Evolutionary conservation across 2,888 invertebrate genomes (phyloP).

Genomic region (Xanthia togata): DNA sequence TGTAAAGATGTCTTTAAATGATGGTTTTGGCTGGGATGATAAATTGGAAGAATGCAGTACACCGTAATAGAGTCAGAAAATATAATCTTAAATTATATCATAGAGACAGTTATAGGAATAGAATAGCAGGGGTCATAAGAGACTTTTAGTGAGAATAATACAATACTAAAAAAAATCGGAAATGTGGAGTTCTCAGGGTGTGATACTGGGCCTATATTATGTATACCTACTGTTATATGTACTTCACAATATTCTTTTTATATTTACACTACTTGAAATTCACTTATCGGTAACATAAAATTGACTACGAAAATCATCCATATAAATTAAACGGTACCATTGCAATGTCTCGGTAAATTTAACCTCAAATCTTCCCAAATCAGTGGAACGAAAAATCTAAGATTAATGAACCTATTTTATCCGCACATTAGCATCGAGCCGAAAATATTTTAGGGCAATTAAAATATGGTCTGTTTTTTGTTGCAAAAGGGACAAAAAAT

Average conservation of each 20-base stretch:
- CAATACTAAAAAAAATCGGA: too few species aligned
- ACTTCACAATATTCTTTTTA: too few species aligned
- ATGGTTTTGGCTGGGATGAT: too few species aligned
- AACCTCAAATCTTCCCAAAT: slow-evolving; percentile 5
- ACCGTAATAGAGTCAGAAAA: too few species aligned
- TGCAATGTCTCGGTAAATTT: slow-evolving; percentile 1
- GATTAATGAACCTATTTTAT: slow-evolving; percentile 66
- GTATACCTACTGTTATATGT: too few species aligned
- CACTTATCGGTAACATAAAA: background rate
- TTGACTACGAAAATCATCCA: background rate
- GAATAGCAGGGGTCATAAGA: too few species aligned
- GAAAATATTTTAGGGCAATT: slow-evolving; percentile 83
- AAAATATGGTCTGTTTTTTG: slow-evolving; percentile 78
- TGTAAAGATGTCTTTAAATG: too few species aligned
- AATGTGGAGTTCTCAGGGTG: background rate
- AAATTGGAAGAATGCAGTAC: too few species aligned
- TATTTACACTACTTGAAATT: too few species aligned
- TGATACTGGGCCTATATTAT: background rate
- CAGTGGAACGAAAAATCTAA: slow-evolving; percentile 44
- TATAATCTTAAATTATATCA: too few species aligned
- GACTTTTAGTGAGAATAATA: too few species aligned
- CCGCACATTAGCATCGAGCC: slow-evolving; percentile 66
- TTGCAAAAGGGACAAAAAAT: slow-evolving; percentile 70
- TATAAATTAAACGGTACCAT: background rate
- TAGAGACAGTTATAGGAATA: too few species aligned